These are phyloP conservation scores for Pelusios castaneus DNA, from an alignment of 2,113 vertebrate species.

Conservation along the genomic window DNA sequence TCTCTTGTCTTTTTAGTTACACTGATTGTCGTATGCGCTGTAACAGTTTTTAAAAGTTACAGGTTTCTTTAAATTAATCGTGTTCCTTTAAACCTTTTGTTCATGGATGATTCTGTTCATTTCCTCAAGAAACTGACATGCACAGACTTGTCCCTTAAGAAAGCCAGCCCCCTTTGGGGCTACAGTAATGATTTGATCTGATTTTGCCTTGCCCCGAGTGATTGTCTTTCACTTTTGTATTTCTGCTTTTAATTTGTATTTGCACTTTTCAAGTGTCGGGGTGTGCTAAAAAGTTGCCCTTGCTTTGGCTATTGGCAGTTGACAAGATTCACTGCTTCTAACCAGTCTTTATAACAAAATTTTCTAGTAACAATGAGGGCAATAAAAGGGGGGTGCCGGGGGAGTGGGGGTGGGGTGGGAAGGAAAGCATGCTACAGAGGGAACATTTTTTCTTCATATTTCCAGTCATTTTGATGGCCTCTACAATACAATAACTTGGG, in stretches of 20 bases:
- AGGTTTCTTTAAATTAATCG: neutral
- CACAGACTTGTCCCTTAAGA: neutral
- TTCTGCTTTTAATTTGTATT: neutral
- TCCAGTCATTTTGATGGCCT: constrained; percentile 7
- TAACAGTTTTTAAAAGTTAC: neutral
- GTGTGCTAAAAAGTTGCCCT: neutral
- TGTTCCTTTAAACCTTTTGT: neutral
- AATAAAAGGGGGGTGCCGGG: neutral
- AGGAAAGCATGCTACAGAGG: neutral
- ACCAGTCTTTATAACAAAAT: neutral
- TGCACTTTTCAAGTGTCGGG: constrained; percentile 14
- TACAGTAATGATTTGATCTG: neutral
- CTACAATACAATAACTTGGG: neutral
- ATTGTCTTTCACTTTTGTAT: neutral
- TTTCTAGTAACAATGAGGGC: constrained; percentile 1
- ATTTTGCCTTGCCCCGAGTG: neutral
- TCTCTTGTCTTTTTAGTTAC: neutral
- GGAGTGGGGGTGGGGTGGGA: neutral
- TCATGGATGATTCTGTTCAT: neutral
- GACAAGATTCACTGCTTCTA: constrained; percentile 40
- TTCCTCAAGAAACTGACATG: neutral
- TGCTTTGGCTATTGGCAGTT: neutral
- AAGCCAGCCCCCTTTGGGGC: neutral
- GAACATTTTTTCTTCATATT: constrained; percentile 21
- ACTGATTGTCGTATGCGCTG: neutral